phyloP scores from a whole-genome alignment of 2,888 invertebrate species.

The Mythimna impura region DNA sequence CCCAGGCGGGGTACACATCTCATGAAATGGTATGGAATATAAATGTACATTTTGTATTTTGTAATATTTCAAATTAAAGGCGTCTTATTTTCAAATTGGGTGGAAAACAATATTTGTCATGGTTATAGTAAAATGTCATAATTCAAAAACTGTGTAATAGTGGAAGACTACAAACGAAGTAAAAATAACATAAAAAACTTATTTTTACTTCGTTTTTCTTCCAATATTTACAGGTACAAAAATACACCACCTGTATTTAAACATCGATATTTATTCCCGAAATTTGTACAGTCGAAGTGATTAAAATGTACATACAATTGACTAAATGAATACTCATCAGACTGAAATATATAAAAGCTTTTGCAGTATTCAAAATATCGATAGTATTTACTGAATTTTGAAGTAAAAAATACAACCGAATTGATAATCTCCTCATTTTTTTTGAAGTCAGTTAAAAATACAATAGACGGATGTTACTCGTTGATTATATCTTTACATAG shows the following conservation, averaged over 20 bases:
- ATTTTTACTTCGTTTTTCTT: neutral
- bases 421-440: too few species aligned
- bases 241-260: neutral
- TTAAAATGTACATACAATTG: conserved; percentile 51
- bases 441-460: too few species aligned
- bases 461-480: neutral
- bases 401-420: too few species aligned
- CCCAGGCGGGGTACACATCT: too few species aligned
- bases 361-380: neutral
- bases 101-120: neutral
- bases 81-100: too few species aligned
- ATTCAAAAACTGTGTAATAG: too few species aligned
- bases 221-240: neutral
- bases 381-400: conserved; percentile 4
- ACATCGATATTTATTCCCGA: conserved; percentile 5
- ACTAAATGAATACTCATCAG: conserved; percentile 42
- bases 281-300: conserved; percentile 9
- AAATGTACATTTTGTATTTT: neutral
- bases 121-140: neutral
- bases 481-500: too few species aligned
- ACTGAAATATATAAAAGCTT: conserved; percentile 2
- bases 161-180: too few species aligned
- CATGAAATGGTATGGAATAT: neutral
- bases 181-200: too few species aligned
- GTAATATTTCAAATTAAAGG: too few species aligned